Base-by-base conservation (phyloP, 1,140 invertebrate genomes). In the Drosophila micromelanica region DNA sequence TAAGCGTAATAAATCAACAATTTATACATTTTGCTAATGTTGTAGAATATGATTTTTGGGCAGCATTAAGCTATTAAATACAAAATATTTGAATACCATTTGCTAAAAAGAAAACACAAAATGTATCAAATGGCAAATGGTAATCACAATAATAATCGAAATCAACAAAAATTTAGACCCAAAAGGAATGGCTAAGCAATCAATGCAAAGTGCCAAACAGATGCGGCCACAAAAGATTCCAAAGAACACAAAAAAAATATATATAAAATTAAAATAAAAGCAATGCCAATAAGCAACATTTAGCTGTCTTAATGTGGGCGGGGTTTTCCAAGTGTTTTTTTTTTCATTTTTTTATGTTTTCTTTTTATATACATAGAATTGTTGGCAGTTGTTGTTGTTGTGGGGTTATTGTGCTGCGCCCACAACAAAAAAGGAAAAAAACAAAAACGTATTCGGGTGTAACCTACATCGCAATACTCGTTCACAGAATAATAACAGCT, bases 151-250 rank as follows among this genome's bases (percentile, higher is more conserved):
- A 61, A 52, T 60, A 60, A 52, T 9, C 46, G 37, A 42, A 68
- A 13, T 48, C 54, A 57, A 67, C 30, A 69, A 52, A 70, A 52
- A 63, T 75, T 71, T 59, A 64, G 61, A 57, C 27, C 45, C 45
- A 61, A 61, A 60, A 51, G 37, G 45, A 46, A 57, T 40, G 32
- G 32, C 48, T 7, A 54, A 46, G 30, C 65, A 43, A 68, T 60
- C 38, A 55, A 62, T 55, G 57, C 57, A 72, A 45, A 48, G 23
- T 64, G 57, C 13, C 27, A 64, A 74, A 51, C 65, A 61, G 56
- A 68, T 61, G 56, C 38, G 56, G 9, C 46, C 27, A 54, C 11
- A 17, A 49, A 67, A 67, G 56, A 59, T 46, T 45, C 8, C 7
- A 67, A 32, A 55, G 20, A 43, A 2, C 20, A 61, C 7, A 17